Conservation (phyloP, 1,140 invertebrate genomes). For the Charaxes varanes region DNA sequence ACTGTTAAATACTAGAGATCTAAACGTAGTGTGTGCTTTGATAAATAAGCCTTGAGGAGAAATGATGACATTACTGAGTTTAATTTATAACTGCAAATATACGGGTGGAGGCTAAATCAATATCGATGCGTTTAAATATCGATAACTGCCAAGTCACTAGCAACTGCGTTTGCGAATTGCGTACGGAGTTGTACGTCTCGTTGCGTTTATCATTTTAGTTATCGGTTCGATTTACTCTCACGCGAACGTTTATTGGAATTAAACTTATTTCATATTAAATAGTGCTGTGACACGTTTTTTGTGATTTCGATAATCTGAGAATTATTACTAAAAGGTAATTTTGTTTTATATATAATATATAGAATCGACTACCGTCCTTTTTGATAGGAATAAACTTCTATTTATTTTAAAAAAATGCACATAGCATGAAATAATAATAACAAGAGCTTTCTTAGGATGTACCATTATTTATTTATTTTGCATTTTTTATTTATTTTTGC, state of each 20-base stretch:
- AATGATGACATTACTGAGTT: no score
- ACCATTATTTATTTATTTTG: no score
- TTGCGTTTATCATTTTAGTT: conserved; percentile 12
- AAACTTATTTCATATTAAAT: conserved; percentile 1
- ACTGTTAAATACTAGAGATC: no score
- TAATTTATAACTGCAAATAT: conserved; percentile 7
- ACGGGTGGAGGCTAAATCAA: conserved; percentile 13
- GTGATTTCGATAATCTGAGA: neutral
- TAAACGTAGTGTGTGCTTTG: no score
- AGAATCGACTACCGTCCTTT: no score
- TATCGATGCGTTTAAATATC: conserved; percentile 14
- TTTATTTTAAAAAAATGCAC: no score
- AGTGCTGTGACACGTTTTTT: conserved; percentile 7
- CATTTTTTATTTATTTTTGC: no score
- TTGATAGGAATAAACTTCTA: no score
- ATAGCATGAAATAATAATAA: no score
- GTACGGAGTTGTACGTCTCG: conserved; percentile 5
- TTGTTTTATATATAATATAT: neutral
- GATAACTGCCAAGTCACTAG: conserved; percentile 5
- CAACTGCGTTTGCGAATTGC: conserved; percentile 6
- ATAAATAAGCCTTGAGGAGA: no score
- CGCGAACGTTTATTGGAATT: conserved; percentile 4
- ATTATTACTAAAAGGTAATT: conserved; percentile 10
- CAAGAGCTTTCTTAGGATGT: no score
- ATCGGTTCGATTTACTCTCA: conserved; percentile 4